phyloP scores from a whole-genome alignment of 2,113 vertebrate species.

The Psilopsiagon aymara region DNA sequence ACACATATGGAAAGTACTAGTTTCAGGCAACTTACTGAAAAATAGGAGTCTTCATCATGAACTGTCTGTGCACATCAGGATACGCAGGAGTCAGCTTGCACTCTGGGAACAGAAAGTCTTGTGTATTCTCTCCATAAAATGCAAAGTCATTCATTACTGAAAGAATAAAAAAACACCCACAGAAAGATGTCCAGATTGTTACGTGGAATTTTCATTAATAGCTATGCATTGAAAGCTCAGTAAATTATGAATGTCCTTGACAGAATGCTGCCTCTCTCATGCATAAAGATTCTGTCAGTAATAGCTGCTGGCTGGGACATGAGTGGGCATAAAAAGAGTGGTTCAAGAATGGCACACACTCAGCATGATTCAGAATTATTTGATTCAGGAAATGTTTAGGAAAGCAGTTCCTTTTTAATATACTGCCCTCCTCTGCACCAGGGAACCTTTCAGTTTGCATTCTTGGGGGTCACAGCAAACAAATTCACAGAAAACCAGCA shows the following conservation, averaged over 20 bases:
- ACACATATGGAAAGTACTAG: not conserved
- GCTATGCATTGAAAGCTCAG: not conserved
- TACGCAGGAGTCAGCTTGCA: conserved; percentile 75
- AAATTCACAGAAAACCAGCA: not conserved
- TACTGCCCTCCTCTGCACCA: not conserved
- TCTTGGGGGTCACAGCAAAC: not conserved
- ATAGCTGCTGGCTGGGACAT: not conserved
- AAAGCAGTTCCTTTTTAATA: not conserved
- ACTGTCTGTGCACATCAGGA: conserved; percentile 73
- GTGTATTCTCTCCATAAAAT: conserved; percentile 77
- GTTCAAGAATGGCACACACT: not conserved
- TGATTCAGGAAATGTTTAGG: not conserved
- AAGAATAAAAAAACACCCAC: not conserved
- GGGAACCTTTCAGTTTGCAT: not conserved
- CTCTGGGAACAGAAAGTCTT: conserved; percentile 82
- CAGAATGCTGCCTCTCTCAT: not conserved
- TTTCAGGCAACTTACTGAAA: conserved; percentile 72
- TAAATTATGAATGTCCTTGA: not conserved
- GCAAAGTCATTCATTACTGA: conserved; percentile 73
- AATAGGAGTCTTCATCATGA: conserved; percentile 79
- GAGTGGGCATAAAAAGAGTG: not conserved
- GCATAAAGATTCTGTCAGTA: not conserved
- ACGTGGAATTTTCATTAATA: not conserved
- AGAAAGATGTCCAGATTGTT: not conserved
- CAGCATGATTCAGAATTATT: not conserved